Base-by-base conservation (phyloP, 1,140 invertebrate genomes). In the Magallana angulata region DNA sequence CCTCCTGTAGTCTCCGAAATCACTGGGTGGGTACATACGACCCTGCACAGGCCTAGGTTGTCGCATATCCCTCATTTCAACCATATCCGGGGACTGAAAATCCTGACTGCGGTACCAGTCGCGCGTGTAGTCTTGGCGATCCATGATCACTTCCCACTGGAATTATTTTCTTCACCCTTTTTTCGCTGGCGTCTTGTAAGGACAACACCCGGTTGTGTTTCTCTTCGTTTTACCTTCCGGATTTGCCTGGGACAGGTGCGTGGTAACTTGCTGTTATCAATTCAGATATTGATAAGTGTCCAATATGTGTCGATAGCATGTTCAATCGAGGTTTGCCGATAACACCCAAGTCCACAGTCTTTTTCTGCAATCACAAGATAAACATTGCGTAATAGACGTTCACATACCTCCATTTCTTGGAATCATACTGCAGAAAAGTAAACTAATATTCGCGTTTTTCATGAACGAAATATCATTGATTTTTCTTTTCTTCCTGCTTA, bases 91-190 rank as follows among this genome's bases (percentile, higher is more conserved):
- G 7, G 48, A 57, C 1, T 82, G 8, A 57, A 82, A 82, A 30
- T 82, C n/a, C 48, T 82, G 81, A 18, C 57, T 57, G 18, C 18
- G 48, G 57, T 82, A 82, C 81, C 81, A 82, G 57, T 82, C 57
- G 7, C 81, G 48, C 9, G 81, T 82, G 18, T 30, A 82, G 11
- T 82, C 81, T 57, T 82, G 81, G 16, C 81, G 81, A 16, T 82
- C 81, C 81, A 82, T 82, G 7, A 11, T 76, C 36, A 48, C 3
- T 48, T 5, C 36, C 30, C 36, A 11, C 68, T 36, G 30, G 8
- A 18, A 11, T 6, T 76, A 1, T 76, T 30, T 8, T 36, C 68
- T 76, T 24, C 24, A 36, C 68, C 30, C 5, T 0, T 48, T 48
- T 48, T 4, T 36, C 14, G 4, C 36, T 76, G 11, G 36, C 24